Conservation (phyloP, 1,140 invertebrate genomes). For the Himalopsyche phryganea region DNA sequence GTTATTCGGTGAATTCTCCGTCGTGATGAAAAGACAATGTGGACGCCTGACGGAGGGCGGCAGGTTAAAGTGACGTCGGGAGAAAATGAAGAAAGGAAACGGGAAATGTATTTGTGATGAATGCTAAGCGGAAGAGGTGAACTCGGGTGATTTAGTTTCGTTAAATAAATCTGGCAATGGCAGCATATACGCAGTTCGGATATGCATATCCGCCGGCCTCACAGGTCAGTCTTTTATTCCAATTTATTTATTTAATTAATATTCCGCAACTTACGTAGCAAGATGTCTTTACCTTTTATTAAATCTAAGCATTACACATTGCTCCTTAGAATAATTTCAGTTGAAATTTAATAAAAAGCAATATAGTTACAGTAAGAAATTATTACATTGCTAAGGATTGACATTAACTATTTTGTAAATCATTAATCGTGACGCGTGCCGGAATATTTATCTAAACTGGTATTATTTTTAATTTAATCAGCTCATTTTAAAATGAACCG, state of each 20-base stretch:
- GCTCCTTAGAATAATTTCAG: too few species aligned
- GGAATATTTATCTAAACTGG: too few species aligned
- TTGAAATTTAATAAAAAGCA: too few species aligned
- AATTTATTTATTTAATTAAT: background rate
- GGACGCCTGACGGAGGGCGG: conserved; percentile 1
- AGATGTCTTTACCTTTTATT: too few species aligned
- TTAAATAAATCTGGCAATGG: conserved; percentile 51
- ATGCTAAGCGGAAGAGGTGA: conserved; percentile 9
- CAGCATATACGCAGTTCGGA: conserved; percentile 72
- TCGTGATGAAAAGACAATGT: conserved; percentile 1
- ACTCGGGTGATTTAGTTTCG: conserved; percentile 7
- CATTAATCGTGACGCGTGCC: too few species aligned
- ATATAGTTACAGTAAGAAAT: too few species aligned
- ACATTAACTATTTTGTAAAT: too few species aligned
- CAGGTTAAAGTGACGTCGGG: conserved; percentile 14
- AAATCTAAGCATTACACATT: too few species aligned
- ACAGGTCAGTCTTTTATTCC: conserved; percentile 58
- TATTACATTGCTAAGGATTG: too few species aligned
- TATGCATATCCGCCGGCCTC: conserved; percentile 70
- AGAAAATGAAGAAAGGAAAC: background rate
- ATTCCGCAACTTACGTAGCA: background rate
- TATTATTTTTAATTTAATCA: too few species aligned
- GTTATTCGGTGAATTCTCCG: background rate
- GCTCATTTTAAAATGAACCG: too few species aligned
- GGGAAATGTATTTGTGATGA: conserved; percentile 10